Evolutionary conservation across 2,113 vertebrate species (phyloP), one percentile per base, ranked within the genome.

Genomic region (Eclectus roratus): DNA sequence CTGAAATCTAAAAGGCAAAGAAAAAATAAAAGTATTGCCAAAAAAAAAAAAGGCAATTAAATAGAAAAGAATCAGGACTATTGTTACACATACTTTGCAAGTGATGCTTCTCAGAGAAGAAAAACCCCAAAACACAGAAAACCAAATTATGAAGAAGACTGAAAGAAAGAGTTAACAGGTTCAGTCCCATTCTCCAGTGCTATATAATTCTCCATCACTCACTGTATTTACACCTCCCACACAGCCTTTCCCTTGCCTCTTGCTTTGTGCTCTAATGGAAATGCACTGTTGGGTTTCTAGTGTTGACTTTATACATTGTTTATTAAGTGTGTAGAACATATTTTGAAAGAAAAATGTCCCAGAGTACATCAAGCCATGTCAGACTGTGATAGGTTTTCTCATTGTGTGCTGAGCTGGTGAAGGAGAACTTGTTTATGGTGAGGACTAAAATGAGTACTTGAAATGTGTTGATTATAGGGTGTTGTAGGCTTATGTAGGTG

Each of bases 171-270:
- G 24, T 93, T 81, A 92, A 52, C 25, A 72, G 41, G 37, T 87
- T 92, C 53, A 84, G 23, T 69, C 68, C 29, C 47, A 12, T 80
- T 76, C 73, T 88, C 19, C 37, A 39, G 41, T 74, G 33, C 35
- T 58, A 19, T 58, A 7, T 77, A 87, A 79, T 76, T 86, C 65
- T 88, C n/a, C 56, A 19, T 43, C 44, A n/a, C 50, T 95, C 44
- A 52, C 35, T 55, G 9, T 76, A 56, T 91, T 94, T 92, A 94
- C 83, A 95, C 92, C 61, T 94, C 96, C 91, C 83, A 92, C 93
- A 52, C 58, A 89, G 47, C 70, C 63, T 70, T 91, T 84, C 72
- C 76, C 29, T 89, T 80, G n/a, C 28, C 37, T 85, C 66, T 90
- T 80, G 13, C 64, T 96, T 93, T 90, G n/a, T 92, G n/a, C 65